These are phyloP conservation scores for Columba janthina DNA, from an alignment of 2,113 vertebrate species.

Conservation along the genomic window DNA sequence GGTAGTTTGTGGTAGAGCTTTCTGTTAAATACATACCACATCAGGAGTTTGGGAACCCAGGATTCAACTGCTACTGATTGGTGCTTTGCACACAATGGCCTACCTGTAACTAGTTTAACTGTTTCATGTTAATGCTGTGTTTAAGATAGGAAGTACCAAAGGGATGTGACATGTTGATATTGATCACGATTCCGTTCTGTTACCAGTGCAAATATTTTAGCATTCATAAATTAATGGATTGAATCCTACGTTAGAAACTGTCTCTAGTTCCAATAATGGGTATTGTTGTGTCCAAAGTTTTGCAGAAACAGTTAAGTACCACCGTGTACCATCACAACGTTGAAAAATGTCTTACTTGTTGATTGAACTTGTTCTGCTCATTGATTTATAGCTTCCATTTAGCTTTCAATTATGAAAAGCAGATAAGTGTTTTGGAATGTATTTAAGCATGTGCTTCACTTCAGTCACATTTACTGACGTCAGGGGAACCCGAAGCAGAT, in stretches of 20 bases:
- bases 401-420: conserved; percentile 39
- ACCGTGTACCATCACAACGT: not conserved
- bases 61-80: not conserved
- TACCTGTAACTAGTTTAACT: not conserved
- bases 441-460: not conserved
- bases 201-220: not conserved
- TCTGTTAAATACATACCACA: not conserved
- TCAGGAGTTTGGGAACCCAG: not conserved
- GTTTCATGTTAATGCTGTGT: not conserved
- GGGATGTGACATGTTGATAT: not conserved
- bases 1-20: not conserved
- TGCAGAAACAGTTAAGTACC: not conserved
- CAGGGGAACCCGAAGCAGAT: conserved; percentile 20
- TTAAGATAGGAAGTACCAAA: not conserved
- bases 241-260: not conserved
- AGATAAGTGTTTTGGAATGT: not conserved
- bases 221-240: not conserved
- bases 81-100: not conserved
- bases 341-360: not conserved
- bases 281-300: not conserved
- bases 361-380: not conserved
- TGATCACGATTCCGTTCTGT: not conserved
- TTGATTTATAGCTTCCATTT: conserved; percentile 4
- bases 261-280: not conserved
- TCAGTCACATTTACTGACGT: conserved; percentile 11